Evolutionary conservation across 2,888 invertebrate genomes (phyloP), one percentile per base, ranked within the genome.

Genomic region (Euplagia quadripunctaria): DNA sequence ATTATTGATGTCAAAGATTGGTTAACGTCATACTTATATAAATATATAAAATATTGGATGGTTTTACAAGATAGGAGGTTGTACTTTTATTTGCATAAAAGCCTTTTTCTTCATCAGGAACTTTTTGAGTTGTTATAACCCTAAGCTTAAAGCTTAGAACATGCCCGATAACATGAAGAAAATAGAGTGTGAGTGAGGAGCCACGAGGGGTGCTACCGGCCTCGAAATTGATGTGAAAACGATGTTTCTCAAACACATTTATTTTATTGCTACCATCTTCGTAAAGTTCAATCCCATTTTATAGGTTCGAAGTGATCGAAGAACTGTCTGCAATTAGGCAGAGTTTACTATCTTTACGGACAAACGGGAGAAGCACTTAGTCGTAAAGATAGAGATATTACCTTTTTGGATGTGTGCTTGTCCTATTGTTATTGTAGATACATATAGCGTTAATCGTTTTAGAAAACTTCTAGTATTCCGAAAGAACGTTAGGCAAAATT

Each of bases 241-340:
- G 87, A 89, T 90, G 89, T 90, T 88, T 84, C 82, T 80, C 78
- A 85, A 85, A 86, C 84, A 88, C 87, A 87, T 89, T 88, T 85
- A 86, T 89, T 90, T 89, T 89, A 90, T 87, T 86, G 85, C 86
- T 69, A 78, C 82, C 79, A 84, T 86, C 83, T 87, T 79, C 73
- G 82, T 85, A 82, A 83, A 82, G 77, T 83, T 83, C 78, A 77
- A 73, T 75, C 72, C 72, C 82, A 76, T 85, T 86, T 84, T 80
- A 82, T 82, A 66, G 78, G 71, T 72, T 72, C 70, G 75, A 70
- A 65, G 55, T 68, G 65, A 65, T n/a, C 68, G 63, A 69, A 75
- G 74, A 74, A 76, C n/a, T 14, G 42, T 70, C 49, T 71, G 70
- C 75, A 86, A 85, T 84, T 80, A 86, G 76, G 78, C 61, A 63